Percentiles rank a stretch among this genome's conserved stretches.
Conservation (phyloP, 1,140 invertebrate species). For the Calycopis cecrops region DNA sequence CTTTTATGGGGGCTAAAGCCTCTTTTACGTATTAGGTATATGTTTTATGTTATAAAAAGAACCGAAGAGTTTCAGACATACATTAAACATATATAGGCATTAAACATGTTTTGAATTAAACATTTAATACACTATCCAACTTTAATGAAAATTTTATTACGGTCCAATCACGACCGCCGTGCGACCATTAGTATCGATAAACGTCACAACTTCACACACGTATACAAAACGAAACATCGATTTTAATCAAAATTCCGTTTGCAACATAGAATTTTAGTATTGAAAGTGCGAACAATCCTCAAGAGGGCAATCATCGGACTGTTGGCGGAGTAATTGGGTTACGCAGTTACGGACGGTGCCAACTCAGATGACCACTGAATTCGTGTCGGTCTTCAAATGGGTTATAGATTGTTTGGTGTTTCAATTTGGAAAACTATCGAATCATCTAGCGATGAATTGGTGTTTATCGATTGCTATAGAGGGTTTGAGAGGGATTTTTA, state of each 20-base stretch:
- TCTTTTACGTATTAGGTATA: too few species aligned
- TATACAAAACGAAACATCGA: neutral
- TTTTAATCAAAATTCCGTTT: slow-evolving; percentile 7
- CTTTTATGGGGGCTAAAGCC: too few species aligned
- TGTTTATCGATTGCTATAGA: too few species aligned
- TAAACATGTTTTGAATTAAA: too few species aligned
- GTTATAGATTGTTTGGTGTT: slow-evolving; percentile 18
- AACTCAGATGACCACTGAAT: slow-evolving; percentile 23
- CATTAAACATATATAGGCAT: too few species aligned
- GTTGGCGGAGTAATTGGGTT: slow-evolving; percentile 41
- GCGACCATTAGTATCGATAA: too few species aligned
- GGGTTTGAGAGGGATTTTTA: too few species aligned
- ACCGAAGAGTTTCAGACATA: too few species aligned
- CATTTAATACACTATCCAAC: too few species aligned
- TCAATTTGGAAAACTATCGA: slow-evolving; percentile 11
- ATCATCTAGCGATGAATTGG: neutral
- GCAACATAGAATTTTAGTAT: slow-evolving; percentile 26
- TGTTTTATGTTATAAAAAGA: too few species aligned
- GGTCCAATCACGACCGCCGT: too few species aligned
- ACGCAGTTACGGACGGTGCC: slow-evolving; percentile 28
- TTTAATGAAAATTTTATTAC: too few species aligned
- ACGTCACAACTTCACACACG: neutral
- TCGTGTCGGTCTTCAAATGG: slow-evolving; percentile 19
- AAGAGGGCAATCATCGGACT: slow-evolving; percentile 36
- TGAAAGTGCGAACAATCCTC: slow-evolving; percentile 37